Evolutionary conservation across 2,113 vertebrate species (phyloP).

Genomic region (Hypocryptadius cinnamomeus): DNA sequence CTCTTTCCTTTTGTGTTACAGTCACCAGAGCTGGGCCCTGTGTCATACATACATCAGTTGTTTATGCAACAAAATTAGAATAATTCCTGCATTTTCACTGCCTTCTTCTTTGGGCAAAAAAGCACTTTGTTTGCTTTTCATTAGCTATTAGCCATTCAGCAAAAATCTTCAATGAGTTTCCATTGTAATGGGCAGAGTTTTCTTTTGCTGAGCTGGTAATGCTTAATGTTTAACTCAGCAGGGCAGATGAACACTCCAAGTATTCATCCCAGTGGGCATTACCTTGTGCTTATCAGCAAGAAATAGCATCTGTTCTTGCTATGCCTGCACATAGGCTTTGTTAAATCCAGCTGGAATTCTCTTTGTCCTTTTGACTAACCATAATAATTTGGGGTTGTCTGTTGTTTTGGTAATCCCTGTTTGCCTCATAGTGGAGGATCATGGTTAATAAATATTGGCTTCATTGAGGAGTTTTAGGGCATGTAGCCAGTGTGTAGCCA

Average conservation of each 20-base stretch:
- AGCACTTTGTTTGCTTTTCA: background rate
- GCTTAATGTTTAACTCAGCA: background rate
- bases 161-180: background rate
- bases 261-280: slow-evolving; percentile 1
- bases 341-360: slow-evolving; percentile 11
- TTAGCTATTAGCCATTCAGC: background rate
- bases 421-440: background rate
- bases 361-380: background rate
- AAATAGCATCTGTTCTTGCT: slow-evolving; percentile 7
- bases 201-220: background rate
- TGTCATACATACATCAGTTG: background rate
- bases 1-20: background rate
- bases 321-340: background rate
- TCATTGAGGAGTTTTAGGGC: background rate
- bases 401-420: background rate
- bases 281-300: slow-evolving; percentile 16
- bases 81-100: background rate
- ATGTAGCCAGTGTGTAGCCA: background rate
- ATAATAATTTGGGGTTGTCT: background rate
- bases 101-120: background rate
- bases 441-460: background rate
- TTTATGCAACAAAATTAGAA: background rate
- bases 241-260: background rate
- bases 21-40: background rate
- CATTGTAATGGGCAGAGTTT: background rate